A percentile compares a stretch with the other conserved stretches of the same genome.
Evolutionary conservation across 2,113 vertebrate genomes (phyloP).

Genomic region (Uria lomvia): DNA sequence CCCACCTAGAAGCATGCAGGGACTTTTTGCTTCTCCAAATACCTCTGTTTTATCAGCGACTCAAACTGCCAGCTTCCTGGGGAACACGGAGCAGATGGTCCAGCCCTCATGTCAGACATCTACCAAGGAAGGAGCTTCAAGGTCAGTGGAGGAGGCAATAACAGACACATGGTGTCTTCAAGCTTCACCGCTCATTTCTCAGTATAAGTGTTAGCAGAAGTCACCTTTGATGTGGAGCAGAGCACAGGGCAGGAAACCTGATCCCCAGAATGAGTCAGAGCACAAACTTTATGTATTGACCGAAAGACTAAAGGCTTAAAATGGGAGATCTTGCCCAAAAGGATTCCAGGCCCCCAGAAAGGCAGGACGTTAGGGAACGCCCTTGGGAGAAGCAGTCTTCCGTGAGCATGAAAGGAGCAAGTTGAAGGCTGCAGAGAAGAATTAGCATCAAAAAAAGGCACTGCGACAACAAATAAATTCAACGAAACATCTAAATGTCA

Average conservation of each 20-base stretch:
- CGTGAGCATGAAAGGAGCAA: not conserved
- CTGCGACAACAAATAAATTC: not conserved
- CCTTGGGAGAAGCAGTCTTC: not conserved
- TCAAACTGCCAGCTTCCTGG: constrained; percentile 14
- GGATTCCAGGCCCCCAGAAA: not conserved
- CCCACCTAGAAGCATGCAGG: not conserved
- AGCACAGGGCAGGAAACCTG: not conserved
- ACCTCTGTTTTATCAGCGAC: not conserved
- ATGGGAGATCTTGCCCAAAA: not conserved
- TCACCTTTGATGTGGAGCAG: not conserved
- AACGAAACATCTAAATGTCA: not conserved
- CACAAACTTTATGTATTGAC: not conserved
- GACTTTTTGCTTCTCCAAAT: not conserved
- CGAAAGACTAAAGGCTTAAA: not conserved
- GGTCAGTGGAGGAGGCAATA: constrained; percentile 8
- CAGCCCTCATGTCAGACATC: not conserved
- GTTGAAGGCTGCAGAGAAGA: not conserved
- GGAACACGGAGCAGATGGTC: not conserved
- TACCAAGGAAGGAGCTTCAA: constrained; percentile 4
- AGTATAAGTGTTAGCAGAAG: not conserved
- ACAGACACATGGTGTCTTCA: constrained; percentile 13
- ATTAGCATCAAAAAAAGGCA: not conserved
- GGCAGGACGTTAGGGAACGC: not conserved
- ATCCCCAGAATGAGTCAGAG: not conserved
- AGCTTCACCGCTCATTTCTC: constrained; percentile 16